phyloP scores from a whole-genome alignment of 2,113 vertebrate species.

The Perca flavescens region DNA sequence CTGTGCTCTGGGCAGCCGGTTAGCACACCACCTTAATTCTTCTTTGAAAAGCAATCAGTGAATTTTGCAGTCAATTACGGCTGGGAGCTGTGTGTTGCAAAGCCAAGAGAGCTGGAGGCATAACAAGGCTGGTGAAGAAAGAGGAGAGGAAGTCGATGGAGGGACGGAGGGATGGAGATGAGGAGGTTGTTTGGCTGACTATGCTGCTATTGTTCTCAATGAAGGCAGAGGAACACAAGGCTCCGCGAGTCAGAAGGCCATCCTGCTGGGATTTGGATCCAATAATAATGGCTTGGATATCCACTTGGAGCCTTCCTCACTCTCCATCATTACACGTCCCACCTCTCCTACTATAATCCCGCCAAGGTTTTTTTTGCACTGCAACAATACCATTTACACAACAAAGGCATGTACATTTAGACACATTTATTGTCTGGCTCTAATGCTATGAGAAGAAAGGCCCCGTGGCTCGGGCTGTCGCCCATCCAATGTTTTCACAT shows the following conservation, averaged over 20 bases:
- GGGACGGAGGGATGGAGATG: constrained; percentile 55
- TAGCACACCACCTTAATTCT: constrained; percentile 49
- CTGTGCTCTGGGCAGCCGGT: constrained; percentile 57
- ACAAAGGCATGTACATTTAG: background rate
- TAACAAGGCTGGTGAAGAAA: constrained; percentile 36
- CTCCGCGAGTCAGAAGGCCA: constrained; percentile 26
- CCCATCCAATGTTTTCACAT: constrained; percentile 35
- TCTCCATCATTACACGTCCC: constrained; percentile 41
- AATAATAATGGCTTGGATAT: constrained; percentile 68
- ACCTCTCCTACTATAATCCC: constrained; percentile 29
- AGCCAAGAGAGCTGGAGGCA: constrained; percentile 49
- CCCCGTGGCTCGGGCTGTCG: background rate
- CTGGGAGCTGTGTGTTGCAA: constrained; percentile 40
- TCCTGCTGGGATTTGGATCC: constrained; percentile 65
- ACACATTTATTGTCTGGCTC: background rate
- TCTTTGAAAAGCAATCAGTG: constrained; percentile 76
- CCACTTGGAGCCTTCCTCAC: constrained; percentile 47
- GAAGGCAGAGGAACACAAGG: constrained; percentile 48
- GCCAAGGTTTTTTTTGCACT: constrained; percentile 34
- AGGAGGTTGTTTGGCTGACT: constrained; percentile 60
- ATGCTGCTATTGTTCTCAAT: constrained; percentile 65
- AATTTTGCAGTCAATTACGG: constrained; percentile 74
- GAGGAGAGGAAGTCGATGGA: constrained; percentile 50
- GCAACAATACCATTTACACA: constrained; percentile 4
- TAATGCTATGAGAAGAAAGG: constrained; percentile 25